Conservation (phyloP, 2,888 invertebrate species). For the Graphium colonna region DNA sequence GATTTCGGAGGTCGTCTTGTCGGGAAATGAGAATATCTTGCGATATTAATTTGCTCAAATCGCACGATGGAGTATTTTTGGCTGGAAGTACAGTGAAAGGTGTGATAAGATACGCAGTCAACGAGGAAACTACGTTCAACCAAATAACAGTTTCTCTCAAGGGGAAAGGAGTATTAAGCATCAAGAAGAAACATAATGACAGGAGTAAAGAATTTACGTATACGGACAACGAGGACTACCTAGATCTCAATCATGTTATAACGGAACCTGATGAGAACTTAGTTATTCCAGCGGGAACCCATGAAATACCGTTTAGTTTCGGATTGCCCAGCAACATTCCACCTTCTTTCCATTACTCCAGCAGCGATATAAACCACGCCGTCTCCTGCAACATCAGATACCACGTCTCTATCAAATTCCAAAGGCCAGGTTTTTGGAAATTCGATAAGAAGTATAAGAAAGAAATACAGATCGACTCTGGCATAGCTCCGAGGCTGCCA, state of each 20-base stretch:
- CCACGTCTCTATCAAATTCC: conserved; percentile 34
- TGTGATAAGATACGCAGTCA: conserved; percentile 30
- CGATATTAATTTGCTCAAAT: conserved; percentile 30
- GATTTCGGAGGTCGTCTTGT: not conserved
- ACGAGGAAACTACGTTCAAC: conserved; percentile 28
- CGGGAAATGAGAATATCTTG: conserved; percentile 32
- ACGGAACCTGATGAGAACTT: not conserved
- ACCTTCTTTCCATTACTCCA: conserved; percentile 21
- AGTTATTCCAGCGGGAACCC: conserved; percentile 20
- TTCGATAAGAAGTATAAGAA: conserved; percentile 30
- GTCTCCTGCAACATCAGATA: conserved; percentile 32
- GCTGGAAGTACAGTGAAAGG: conserved; percentile 31
- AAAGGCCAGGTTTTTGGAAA: conserved; percentile 30
- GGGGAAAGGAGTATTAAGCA: conserved; percentile 23
- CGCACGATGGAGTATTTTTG: conserved; percentile 24
- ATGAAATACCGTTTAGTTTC: conserved; percentile 32
- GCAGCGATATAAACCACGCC: conserved; percentile 1
- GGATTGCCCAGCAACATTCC: conserved; percentile 32
- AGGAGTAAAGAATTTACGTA: conserved; percentile 9
- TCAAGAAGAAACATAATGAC: conserved; percentile 13
- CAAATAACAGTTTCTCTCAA: conserved; percentile 32
- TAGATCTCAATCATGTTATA: conserved; percentile 24
- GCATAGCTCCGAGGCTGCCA: conserved; percentile 27
- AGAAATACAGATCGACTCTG: conserved; percentile 32
- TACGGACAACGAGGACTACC: conserved; percentile 26